Evolutionary conservation across 53 echinoderm and acorn worm species (phyloP), one percentile per base, ranked within the genome.

Genomic region (Mesocentrotus franciscanus): DNA sequence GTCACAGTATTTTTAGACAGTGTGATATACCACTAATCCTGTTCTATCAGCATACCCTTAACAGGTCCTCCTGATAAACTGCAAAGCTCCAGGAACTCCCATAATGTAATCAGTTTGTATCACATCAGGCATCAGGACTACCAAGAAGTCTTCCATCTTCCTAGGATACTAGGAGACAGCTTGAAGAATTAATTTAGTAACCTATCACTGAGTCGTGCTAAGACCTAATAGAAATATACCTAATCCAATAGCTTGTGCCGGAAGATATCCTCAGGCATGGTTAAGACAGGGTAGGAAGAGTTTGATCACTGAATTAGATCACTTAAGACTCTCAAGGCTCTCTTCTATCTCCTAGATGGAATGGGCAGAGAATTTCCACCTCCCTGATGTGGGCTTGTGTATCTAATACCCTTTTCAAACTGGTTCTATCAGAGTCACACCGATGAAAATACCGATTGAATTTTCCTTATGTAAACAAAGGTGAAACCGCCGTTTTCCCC

Each of bases 31-130:
- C 58, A 87, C 58, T 87, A 87, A 87, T 59, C 18, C 56, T 58
- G 87, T n/a, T 13, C n/a, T 58, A 26, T 87, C 87, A 87, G 12
- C 58, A 87, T 58, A 87, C 27, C 87, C 29, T 27, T 56, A 58
- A 87, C 58, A 87, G n/a, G 87, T 87, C 87, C 87, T 58, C 87
- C 15, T 57, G 12, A 20, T 49, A 49, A 39, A 84, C 84, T 84
- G 39, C 1, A 84, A 42, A 49, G 18, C n/a, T 56, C 87, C 58
- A 56, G 87, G 87, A 87, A 58, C 87, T 29, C 15, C 0, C n/a
- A 58, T 87, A 87, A 87, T 87, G 87, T 87, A 87, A 87, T 87
- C 87, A 87, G 87, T 87, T 57, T 39, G 49, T 87, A 87, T 87
- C 87, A 87, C 87, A 87, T 87, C 87, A 59, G 58, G 55, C 87